Evolutionary conservation across 2,113 vertebrate genomes (phyloP).

Genomic region (Stictonetta naevosa): DNA sequence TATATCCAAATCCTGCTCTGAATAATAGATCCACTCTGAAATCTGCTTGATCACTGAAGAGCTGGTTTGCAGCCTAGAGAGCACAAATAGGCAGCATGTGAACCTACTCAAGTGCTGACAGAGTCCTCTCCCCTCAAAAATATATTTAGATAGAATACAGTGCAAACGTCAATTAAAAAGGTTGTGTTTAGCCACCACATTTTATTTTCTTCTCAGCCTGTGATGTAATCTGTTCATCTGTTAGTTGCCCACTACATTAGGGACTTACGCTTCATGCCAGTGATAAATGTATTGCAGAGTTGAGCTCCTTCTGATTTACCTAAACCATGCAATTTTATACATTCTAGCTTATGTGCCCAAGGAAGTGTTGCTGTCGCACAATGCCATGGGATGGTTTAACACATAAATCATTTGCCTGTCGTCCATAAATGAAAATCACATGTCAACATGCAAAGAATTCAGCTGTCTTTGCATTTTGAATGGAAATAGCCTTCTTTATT

Average conservation of each 20-base stretch:
- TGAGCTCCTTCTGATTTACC: neutral
- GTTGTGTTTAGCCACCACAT: slow-evolving; percentile 32
- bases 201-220: slow-evolving; percentile 24
- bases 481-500: neutral
- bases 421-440: slow-evolving; percentile 10
- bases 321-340: neutral
- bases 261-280: neutral
- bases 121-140: slow-evolving; percentile 48
- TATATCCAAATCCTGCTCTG: neutral
- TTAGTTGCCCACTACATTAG: neutral
- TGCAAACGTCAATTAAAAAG: neutral
- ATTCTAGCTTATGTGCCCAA: neutral
- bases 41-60: slow-evolving; percentile 24
- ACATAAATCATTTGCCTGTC: neutral
- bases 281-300: neutral
- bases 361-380: neutral
- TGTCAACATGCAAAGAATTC: neutral
- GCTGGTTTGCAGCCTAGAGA: neutral
- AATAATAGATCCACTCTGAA: slow-evolving; percentile 44
- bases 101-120: slow-evolving; percentile 66
- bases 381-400: neutral
- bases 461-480: neutral
- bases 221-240: slow-evolving; percentile 38
- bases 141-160: slow-evolving; percentile 55
- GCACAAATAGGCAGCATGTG: slow-evolving; percentile 32